Evolutionary conservation across 2,113 vertebrate genomes (phyloP).

Genomic region (Periophthalmus modestus): DNA sequence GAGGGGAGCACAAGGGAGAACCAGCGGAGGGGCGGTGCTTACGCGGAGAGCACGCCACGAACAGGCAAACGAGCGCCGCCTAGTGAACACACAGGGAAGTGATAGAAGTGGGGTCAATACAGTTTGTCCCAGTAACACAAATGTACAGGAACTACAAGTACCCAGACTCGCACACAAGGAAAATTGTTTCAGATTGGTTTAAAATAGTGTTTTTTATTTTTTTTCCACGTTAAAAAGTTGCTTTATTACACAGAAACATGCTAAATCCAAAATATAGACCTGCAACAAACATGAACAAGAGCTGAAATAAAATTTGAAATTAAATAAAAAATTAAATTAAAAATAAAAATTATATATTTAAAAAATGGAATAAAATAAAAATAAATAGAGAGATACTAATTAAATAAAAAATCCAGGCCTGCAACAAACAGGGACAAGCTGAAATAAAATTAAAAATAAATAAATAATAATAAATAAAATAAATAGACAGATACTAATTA

Average conservation of each 20-base stretch:
- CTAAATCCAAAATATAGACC: no score
- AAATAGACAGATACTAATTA: no score
- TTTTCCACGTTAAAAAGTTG: background rate
- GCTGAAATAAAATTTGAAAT: no score
- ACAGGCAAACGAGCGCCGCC: conserved; percentile 32
- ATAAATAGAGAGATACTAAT: no score
- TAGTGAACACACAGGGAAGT: conserved; percentile 16
- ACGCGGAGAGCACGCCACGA: conserved; percentile 19
- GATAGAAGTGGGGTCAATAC: conserved; percentile 7
- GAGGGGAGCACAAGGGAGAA: background rate
- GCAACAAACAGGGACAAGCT: no score
- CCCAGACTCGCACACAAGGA: background rate
- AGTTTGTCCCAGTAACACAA: background rate
- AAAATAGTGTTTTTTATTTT: background rate
- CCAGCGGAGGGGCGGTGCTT: conserved; percentile 27
- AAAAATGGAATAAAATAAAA: no score
- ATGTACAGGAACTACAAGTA: background rate
- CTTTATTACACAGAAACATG: background rate
- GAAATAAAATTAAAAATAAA: no score
- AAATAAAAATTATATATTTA: no score
- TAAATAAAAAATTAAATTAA: no score
- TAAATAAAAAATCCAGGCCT: no score
- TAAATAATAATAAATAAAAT: no score
- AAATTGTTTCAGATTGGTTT: background rate
- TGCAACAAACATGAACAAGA: no score